Conservation (phyloP, 2,888 invertebrate species). For the Sinhomidia bicolor region DNA sequence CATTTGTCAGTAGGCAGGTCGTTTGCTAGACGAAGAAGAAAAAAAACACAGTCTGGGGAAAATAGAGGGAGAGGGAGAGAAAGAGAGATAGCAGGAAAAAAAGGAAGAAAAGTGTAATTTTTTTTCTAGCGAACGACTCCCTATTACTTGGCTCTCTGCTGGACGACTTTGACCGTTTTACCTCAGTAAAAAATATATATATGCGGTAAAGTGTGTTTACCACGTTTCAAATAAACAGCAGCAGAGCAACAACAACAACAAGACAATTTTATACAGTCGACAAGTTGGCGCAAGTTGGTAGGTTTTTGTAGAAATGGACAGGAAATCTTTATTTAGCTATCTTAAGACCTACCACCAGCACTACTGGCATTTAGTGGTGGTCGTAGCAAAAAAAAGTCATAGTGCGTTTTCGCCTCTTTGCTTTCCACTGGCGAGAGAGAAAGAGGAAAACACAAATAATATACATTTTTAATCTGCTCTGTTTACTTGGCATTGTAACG, state of each 20-base stretch:
- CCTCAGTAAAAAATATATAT: not conserved
- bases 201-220: constrained; percentile 8
- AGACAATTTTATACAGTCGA: not conserved
- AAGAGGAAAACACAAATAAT: not conserved
- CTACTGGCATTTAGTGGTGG: too few relatives aligned
- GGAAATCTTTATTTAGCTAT: constrained; percentile 40
- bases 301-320: not conserved
- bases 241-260: not conserved
- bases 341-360: constrained; percentile 9
- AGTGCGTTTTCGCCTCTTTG: too few relatives aligned
- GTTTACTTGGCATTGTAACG: not conserved
- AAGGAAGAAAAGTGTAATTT: too few relatives aligned
- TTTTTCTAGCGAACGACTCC: not conserved
- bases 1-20: constrained; percentile 65
- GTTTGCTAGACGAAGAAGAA: constrained; percentile 33
- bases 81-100: not conserved
- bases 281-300: not conserved
- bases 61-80: not conserved
- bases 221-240: not conserved
- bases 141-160: not conserved
- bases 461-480: constrained; percentile 27
- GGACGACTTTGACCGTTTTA: constrained; percentile 57
- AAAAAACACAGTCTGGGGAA: constrained; percentile 16
- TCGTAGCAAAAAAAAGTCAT: too few relatives aligned
- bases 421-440: not conserved